A percentile compares a stretch with the other conserved stretches of the same genome.
These are phyloP conservation scores for Butorides virescens DNA, from an alignment of 2,113 vertebrate genomes.

Conservation along the genomic window DNA sequence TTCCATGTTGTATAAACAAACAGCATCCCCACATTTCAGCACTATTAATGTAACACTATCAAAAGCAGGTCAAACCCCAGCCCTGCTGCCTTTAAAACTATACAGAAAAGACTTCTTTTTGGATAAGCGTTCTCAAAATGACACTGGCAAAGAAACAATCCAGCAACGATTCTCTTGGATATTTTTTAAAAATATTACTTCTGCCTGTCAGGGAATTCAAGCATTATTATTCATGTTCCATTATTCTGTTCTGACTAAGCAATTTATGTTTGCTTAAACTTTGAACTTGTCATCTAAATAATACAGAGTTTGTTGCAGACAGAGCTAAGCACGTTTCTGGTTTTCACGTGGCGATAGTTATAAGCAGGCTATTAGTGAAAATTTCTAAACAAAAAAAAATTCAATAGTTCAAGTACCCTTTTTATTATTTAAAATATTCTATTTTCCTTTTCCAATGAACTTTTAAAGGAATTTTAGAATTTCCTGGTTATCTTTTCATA, in stretches of 20 bases:
- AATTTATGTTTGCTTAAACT: conserved; percentile 14
- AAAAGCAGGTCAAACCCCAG: background rate
- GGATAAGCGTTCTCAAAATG: background rate
- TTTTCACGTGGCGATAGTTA: background rate
- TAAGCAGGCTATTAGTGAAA: background rate
- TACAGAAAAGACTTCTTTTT: background rate
- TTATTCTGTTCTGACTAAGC: background rate
- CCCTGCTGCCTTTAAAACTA: background rate
- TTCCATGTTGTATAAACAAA: background rate
- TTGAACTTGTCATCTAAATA: conserved; percentile 6
- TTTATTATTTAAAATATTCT: background rate
- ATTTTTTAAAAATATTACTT: background rate
- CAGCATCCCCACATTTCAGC: background rate
- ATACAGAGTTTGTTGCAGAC: background rate
- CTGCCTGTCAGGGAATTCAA: background rate
- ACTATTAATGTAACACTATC: background rate
- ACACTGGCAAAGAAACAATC: background rate
- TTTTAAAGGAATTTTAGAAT: background rate
- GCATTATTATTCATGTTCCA: background rate
- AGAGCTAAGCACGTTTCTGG: background rate
- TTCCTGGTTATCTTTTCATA: background rate
- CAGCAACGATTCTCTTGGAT: background rate
- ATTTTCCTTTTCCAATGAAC: background rate
- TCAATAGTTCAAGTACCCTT: background rate
- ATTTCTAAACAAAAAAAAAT: background rate